A percentile compares a stretch with the other conserved stretches of the same genome.
phyloP scores from a whole-genome alignment of 2,797 vertebrate genomes.

The Natrix natrix region DNA sequence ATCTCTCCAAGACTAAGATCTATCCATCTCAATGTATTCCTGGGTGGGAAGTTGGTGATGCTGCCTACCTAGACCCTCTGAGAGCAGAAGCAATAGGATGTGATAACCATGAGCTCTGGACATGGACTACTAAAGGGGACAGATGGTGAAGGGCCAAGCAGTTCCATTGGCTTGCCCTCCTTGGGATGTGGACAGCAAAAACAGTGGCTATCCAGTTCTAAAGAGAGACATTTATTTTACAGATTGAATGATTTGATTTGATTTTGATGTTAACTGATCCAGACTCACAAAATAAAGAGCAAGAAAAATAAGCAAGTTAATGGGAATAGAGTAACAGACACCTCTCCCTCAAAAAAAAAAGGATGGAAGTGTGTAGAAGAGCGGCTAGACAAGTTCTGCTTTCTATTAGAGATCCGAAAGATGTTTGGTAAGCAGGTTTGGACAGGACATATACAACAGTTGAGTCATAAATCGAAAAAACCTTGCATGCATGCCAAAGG shows the following conservation, averaged over 20 bases:
- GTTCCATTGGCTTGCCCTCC: neutral
- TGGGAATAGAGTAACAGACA: neutral
- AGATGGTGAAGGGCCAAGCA: neutral
- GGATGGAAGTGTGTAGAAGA: neutral
- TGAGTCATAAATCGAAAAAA: neutral
- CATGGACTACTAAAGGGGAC: neutral
- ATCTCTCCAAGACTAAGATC: neutral
- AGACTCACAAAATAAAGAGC: neutral
- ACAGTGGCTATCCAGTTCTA: neutral
- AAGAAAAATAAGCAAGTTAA: neutral
- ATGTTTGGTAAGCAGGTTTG: neutral
- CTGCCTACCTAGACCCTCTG: neutral
- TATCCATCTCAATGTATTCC: neutral
- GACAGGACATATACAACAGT: neutral
- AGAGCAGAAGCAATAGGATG: neutral
- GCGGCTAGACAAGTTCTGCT: neutral
- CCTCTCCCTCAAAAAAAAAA: neutral
- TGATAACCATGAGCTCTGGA: neutral
- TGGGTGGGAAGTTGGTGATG: neutral
- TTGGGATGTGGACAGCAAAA: neutral
- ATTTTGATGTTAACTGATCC: neutral
- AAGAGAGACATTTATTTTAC: neutral
- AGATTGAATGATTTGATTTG: neutral
- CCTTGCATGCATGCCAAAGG: neutral
- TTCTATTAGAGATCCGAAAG: neutral